Evolutionary conservation across 2,113 vertebrate species (phyloP).

Genomic region (Pedetes capensis): DNA sequence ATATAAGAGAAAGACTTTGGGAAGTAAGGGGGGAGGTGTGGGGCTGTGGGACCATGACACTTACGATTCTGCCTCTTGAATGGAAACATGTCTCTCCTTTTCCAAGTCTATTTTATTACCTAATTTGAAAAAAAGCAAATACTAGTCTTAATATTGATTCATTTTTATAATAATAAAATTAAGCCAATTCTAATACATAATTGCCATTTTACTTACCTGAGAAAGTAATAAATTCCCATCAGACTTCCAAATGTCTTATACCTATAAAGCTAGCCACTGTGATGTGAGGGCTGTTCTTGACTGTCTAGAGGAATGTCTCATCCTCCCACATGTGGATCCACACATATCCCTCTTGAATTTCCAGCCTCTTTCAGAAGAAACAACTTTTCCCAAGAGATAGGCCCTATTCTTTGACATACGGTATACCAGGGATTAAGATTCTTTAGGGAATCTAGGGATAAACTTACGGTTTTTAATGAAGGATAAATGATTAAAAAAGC

Average conservation of each 20-base stretch:
- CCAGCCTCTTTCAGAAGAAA: not conserved
- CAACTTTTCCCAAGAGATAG: not conserved
- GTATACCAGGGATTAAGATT: not conserved
- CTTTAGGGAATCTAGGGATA: not conserved
- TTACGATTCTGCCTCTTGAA: conserved; percentile 97
- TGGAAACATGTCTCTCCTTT: conserved; percentile 96
- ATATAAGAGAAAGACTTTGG: not conserved
- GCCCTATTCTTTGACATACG: not conserved
- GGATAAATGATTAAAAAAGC: not conserved
- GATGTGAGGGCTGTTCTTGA: not conserved
- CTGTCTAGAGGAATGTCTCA: not conserved
- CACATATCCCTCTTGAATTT: not conserved
- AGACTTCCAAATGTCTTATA: not conserved
- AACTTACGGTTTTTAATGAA: not conserved
- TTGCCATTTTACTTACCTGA: not conserved
- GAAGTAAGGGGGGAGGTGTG: not conserved
- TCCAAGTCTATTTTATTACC: conserved; percentile 99
- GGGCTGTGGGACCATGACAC: conserved; percentile 50
- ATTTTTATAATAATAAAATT: conserved; percentile 43
- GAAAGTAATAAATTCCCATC: conserved; percentile 6
- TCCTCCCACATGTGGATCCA: not conserved
- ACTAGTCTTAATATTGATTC: conserved; percentile 27
- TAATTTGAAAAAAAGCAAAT: conserved; percentile 78
- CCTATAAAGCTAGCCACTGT: not conserved
- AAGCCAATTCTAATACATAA: conserved; percentile 20